phyloP scores from a whole-genome alignment of 2,888 invertebrate genomes.

The Chloroclystis v-ata region DNA sequence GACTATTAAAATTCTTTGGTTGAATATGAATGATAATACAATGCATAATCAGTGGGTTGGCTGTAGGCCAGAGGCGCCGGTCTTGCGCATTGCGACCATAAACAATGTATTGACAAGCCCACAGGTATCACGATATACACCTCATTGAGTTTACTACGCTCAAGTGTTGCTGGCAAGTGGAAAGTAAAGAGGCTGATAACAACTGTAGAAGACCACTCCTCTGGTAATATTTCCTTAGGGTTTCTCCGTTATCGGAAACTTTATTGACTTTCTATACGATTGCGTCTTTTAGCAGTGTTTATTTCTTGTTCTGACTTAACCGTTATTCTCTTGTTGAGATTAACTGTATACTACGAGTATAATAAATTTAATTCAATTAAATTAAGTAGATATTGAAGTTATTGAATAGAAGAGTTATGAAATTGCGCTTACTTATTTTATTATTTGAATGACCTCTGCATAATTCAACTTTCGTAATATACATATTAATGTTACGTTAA shows the following conservation, averaged over 20 bases:
- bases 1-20: constrained; percentile 31
- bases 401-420: too few species aligned
- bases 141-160: background rate
- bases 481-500: constrained; percentile 1
- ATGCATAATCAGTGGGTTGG: constrained; percentile 56
- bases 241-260: too few species aligned
- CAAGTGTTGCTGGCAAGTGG: background rate
- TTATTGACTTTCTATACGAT: too few species aligned
- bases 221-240: too few species aligned
- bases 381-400: too few species aligned
- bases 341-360: too few species aligned
- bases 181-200: background rate
- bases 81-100: constrained; percentile 62
- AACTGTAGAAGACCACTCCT: too few species aligned
- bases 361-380: too few species aligned
- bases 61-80: constrained; percentile 41
- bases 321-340: too few species aligned
- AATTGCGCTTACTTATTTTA: background rate
- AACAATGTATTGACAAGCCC: constrained; percentile 41
- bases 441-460: background rate
- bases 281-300: too few species aligned
- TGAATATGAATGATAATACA: constrained; percentile 22
- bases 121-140: constrained; percentile 17
- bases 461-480: background rate
- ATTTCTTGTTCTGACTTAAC: too few species aligned